Conservation (phyloP, 2,797 vertebrate genomes). For the Gymnoscopelus microlampas region DNA sequence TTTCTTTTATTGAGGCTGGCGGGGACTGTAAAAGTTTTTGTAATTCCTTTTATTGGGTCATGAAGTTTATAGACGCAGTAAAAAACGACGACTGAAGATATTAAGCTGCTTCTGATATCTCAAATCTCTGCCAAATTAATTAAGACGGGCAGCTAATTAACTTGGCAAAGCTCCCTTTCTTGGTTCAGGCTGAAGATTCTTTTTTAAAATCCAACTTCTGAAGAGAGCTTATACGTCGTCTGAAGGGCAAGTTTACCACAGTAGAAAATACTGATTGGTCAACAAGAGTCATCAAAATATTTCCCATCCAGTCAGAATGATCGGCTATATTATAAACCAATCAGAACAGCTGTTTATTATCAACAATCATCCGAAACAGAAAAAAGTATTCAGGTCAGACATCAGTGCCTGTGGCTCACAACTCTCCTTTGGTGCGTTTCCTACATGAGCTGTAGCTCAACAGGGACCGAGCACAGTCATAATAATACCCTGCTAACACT, state of each 20-base stretch:
- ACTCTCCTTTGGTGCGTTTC: constrained; percentile 12
- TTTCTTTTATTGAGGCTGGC: constrained; percentile 32
- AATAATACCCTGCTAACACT: constrained; percentile 7
- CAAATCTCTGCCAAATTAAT: constrained; percentile 16
- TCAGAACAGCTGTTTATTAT: too few species aligned
- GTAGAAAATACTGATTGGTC: too few species aligned
- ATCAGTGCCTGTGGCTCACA: background rate
- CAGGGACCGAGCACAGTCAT: constrained; percentile 1
- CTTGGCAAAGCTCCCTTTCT: constrained; percentile 24
- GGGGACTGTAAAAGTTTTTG: constrained; percentile 33
- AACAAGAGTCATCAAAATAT: too few species aligned
- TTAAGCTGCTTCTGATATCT: constrained; percentile 18
- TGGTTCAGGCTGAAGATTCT: constrained; percentile 20
- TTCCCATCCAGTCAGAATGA: too few species aligned
- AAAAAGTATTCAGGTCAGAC: constrained; percentile 20
- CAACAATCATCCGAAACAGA: constrained; percentile 4
- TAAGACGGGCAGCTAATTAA: constrained; percentile 30
- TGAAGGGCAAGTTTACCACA: background rate
- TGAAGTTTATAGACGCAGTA: constrained; percentile 24
- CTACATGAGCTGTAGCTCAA: background rate
- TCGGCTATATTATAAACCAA: too few species aligned
- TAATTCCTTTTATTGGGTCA: constrained; percentile 45
- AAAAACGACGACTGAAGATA: constrained; percentile 9
- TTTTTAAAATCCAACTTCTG: background rate
- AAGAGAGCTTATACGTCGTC: background rate